Base-by-base conservation (phyloP, 2,888 invertebrate genomes). In the Sarcophaga caerulescens region DNA sequence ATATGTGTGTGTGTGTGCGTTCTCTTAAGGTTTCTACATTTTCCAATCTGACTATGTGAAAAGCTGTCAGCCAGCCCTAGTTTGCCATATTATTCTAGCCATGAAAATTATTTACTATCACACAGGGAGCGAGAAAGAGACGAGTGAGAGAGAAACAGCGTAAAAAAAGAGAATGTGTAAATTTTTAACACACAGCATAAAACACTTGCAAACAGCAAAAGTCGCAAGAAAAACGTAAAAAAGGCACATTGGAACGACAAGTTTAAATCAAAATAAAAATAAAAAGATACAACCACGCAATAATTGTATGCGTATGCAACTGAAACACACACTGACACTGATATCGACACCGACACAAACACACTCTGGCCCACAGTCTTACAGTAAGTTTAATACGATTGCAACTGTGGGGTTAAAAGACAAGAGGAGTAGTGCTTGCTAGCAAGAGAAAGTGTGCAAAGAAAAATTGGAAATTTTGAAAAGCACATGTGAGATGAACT, bases 151-250 rank as follows among this genome's bases (percentile, higher is more conserved):
- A 71, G 70, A 73, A 59, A 73, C 66, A 69, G 68, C 71, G 14
- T 60, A 57, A 47, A 70, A 74, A 77, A 78, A 85, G 74, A 68
- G 69, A 62, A 68, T 35, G 60, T 52, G 88, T 88, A 68, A 78
- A 62, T 77, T 62, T 62, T 66, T 60, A 88, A 89, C 90, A 90
- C 91, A 90, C 91, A 89, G 87, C 89, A 90, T 85, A 88, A 76
- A 88, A 87, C 17, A 52, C 17, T 52, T 87, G 87, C 74, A 84
- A 87, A 81, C 88, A 89, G 88, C 70, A 88, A 84, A 85, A 87
- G 85, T 81, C 89, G 88, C 85, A 88, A 83, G 76, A 47, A 77
- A 75, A 59, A 69, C 81, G 68, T 71, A 74, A 76, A 82, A 52
- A 76, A 65, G 66, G 63, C 76, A 63, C 77, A 71, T 35, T 76